phyloP scores from a whole-genome alignment of 2,797 vertebrate genomes.

The Oreonectes daqikongensis region DNA sequence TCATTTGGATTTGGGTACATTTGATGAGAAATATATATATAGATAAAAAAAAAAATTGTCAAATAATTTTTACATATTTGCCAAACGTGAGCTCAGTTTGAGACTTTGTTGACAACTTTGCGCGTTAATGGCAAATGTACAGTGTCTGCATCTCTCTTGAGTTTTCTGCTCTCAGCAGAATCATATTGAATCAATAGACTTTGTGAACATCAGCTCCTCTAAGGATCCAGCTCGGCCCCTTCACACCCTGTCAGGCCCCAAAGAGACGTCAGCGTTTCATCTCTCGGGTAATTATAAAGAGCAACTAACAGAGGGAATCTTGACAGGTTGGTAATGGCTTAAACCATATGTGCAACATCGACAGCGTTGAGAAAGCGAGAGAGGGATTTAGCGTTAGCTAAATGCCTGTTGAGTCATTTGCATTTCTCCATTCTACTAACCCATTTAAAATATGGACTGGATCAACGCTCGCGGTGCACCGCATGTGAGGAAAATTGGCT shows the following conservation, averaged over 20 bases:
- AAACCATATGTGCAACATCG: constrained; percentile 14
- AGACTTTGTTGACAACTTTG: too few species aligned
- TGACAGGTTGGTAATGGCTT: constrained; percentile 28
- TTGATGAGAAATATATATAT: too few species aligned
- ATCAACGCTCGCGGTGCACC: not conserved
- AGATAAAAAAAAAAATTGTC: too few species aligned
- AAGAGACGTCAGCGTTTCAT: constrained; percentile 14
- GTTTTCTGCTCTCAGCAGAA: constrained; percentile 14
- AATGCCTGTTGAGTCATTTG: not conserved
- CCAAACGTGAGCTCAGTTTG: too few species aligned
- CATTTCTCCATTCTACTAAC: not conserved
- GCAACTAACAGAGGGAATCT: constrained; percentile 17
- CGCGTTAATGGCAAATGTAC: too few species aligned
- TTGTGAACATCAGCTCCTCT: not conserved
- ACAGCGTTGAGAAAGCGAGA: not conserved
- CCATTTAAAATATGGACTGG: not conserved
- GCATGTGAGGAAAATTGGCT: not conserved
- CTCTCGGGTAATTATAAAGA: constrained; percentile 40
- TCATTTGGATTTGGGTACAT: too few species aligned
- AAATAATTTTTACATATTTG: too few species aligned
- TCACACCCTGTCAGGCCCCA: constrained; percentile 6
- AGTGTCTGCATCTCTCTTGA: not conserved
- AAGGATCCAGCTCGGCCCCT: not conserved
- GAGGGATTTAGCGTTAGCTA: constrained; percentile 2
- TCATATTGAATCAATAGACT: constrained; percentile 23